These are phyloP conservation scores for Acromyrmex charruanus DNA, from an alignment of 1,140 invertebrate genomes.

Conservation along the genomic window DNA sequence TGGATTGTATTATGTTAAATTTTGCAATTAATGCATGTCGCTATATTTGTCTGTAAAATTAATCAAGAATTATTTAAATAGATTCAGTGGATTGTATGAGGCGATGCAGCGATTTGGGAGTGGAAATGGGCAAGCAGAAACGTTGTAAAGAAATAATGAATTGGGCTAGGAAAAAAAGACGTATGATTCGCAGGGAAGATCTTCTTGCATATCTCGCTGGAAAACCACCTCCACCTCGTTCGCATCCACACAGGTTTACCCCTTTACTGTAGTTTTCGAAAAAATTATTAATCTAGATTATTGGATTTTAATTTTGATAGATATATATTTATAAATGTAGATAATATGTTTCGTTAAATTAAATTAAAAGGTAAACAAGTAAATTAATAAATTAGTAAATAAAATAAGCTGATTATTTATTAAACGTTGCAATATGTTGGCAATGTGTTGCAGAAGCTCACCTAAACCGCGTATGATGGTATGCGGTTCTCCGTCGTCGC, in stretches of 20 bases:
- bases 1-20: not conserved
- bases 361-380: not conserved
- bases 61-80: slow-evolving; percentile 78
- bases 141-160: slow-evolving; percentile 92
- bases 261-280: not conserved
- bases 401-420: slow-evolving; percentile 6
- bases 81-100: slow-evolving; percentile 92
- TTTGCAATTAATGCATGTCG: not conserved
- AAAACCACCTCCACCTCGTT: slow-evolving; percentile 89
- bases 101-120: slow-evolving; percentile 90
- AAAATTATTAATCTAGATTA: slow-evolving; percentile 3
- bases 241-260: slow-evolving; percentile 83
- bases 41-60: not conserved
- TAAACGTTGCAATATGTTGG: not conserved
- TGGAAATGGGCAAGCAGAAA: slow-evolving; percentile 91
- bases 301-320: not conserved
- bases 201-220: slow-evolving; percentile 93
- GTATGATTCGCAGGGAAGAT: slow-evolving; percentile 92
- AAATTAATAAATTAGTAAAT: slow-evolving; percentile 4
- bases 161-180: slow-evolving; percentile 92
- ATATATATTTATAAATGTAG: not conserved
- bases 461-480: slow-evolving; percentile 87
- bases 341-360: slow-evolving; percentile 5
- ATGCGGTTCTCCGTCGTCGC: slow-evolving; percentile 85
- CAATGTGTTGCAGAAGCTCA: slow-evolving; percentile 84